Evolutionary conservation across 2,797 vertebrate species (phyloP), one percentile per base, ranked within the genome.

Genomic region (Telmatherina bonti): DNA sequence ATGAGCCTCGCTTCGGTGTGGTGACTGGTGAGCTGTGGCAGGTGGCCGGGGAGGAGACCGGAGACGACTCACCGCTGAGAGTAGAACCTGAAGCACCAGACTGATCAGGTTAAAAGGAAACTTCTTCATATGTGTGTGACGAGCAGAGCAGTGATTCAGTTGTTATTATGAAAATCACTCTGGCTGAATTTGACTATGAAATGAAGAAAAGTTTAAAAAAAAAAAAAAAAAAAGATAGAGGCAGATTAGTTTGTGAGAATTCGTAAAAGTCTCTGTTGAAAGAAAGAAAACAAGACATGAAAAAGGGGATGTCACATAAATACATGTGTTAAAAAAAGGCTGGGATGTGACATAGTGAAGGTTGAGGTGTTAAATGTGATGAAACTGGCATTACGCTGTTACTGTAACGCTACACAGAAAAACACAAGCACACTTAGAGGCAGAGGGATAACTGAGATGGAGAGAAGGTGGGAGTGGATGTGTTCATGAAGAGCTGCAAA

Each of bases 1-100:
- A 95, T 60, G 97, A 96, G 60, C 95, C 95, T 0, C 96, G 94
- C 65, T 98, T 98, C 18, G 97, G 97, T 0, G 97, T 98, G 88
- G 94, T 95, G 87, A 96, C 96, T 0, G 97, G 97, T 2, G 97
- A 98, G 90, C 95, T 97, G 93, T 97, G 97, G 90, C 97, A 97
- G 88, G 97, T 97, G 90, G 96, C 96, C 0, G 98, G 98, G 0
- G 97, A 98, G 38, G 97, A 97, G 82, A 97, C 97, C 0, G 97
- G 97, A 63, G 98, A 98, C 0, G 97, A 96, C 88, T 99, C 97
- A 2, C 96, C 94, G 90, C 96, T 99, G 93, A 97, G 93, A 3
- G 96, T 96, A 68, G 96, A 97, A 72, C 96, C 97, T 97, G 90
- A 59, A 66, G 22, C 66, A 67, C 26, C 56, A 81, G 27, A 73